Conservation (phyloP, 2,797 vertebrate species). For the Phataginus tricuspis region DNA sequence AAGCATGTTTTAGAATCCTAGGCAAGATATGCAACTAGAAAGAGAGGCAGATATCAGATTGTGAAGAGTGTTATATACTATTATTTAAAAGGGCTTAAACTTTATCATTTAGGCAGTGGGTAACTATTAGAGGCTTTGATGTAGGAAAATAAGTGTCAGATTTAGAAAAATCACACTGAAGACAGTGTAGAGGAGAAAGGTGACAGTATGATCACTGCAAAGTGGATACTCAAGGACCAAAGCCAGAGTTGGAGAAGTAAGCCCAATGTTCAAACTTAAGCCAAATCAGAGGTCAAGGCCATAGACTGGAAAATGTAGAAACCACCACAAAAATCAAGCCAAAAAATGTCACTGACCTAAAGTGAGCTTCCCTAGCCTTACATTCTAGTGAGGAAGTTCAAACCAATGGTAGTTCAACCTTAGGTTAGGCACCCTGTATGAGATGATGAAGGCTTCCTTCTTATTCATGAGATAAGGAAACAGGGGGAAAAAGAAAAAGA, state of each 20-base stretch:
- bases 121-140: background rate
- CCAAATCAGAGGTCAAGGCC: background rate
- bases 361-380: background rate
- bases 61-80: background rate
- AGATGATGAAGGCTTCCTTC: background rate
- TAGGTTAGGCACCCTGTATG: background rate
- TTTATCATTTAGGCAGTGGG: background rate
- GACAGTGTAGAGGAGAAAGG: background rate
- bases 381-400: background rate
- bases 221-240: background rate
- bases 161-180: slow-evolving; percentile 8
- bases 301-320: background rate
- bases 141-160: background rate
- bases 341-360: background rate
- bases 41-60: background rate
- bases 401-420: too few relatives aligned
- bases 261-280: background rate
- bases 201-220: background rate
- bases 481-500: background rate
- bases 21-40: background rate
- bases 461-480: background rate
- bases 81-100: background rate
- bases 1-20: background rate
- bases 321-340: background rate
- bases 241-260: background rate